A percentile compares a stretch with the other conserved stretches of the same genome.
Conservation (phyloP, 2,113 vertebrate species). For the Loxodonta africana region DNA sequence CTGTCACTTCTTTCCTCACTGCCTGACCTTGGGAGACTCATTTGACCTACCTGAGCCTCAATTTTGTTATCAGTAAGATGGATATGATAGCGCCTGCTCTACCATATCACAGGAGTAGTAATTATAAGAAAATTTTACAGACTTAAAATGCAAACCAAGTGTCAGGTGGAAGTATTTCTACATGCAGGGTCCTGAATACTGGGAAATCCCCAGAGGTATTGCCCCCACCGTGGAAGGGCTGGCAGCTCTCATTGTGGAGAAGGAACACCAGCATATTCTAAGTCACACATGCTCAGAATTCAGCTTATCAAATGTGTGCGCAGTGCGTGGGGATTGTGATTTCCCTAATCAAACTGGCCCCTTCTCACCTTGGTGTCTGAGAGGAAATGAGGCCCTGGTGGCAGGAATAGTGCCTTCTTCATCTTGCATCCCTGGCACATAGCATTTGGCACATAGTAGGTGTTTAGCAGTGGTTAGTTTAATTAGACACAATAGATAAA, state of each 20-base stretch:
- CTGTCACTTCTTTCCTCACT: neutral
- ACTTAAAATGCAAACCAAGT: neutral
- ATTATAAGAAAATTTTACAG: neutral
- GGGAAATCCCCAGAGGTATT: neutral
- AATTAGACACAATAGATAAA: constrained; percentile 15
- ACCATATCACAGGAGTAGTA: neutral
- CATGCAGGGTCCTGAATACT: neutral
- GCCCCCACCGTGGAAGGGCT: neutral
- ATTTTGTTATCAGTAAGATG: neutral
- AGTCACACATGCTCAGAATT: neutral
- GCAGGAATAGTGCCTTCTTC: neutral
- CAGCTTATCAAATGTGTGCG: neutral
- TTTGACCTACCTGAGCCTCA: neutral
- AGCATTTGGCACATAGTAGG: neutral
- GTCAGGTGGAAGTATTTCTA: neutral
- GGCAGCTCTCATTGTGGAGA: neutral
- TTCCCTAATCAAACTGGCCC: neutral
- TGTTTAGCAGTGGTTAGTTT: neutral
- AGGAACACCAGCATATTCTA: neutral
- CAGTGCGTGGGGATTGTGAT: neutral
- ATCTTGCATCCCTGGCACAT: neutral
- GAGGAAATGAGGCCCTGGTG: neutral
- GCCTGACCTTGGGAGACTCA: neutral
- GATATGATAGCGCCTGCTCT: neutral
- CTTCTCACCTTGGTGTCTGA: neutral